Evolutionary conservation across 2,888 invertebrate species (phyloP), one percentile per base, ranked within the genome.

Genomic region (Lysandra coridon): DNA sequence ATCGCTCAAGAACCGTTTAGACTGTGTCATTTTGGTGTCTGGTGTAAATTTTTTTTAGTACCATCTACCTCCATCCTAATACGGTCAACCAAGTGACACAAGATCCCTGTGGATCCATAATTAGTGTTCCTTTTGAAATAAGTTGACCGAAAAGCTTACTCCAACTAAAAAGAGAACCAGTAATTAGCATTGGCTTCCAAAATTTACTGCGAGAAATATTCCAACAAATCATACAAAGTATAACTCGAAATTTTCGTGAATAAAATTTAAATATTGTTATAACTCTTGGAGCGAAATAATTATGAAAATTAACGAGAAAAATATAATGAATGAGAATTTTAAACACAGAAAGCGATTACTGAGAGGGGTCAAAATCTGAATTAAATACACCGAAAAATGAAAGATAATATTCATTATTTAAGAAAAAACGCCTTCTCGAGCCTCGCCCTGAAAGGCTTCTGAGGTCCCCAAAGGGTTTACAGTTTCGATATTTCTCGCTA

Each of bases 271-370:
- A 69, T 37, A 69, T 69, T 69, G 33, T 69, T 37, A 69, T 33
- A 69, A 69, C 69, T 69, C 33, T 69, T 69, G 33, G 14, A 69
- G 69, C 69, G 69, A 33, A 37, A 69, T 37, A 37, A 69, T 69
- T 69, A 69, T 69, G 37, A 69, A 69, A 69, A 69, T 69, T 69
- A 69, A 69, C 69, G 17, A 69, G 37, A 69, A 69, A 69, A 69
- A 37, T 69, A 37, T 37, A 69, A 69, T 69, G 69, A 37, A 69
- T 37, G 69, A 69, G 37, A 69, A 69, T 69, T 69, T 69, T 69
- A 69, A 69, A 69, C 69, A 37, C 14, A 69, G 33, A 69, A 33
- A 12, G 69, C 12, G 69, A 69, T 69, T 69, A 69, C 37, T 69
- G 69, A 33, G 14, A 69, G 69, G 69, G 33, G 69, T 69, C 69